Evolutionary conservation across 2,888 invertebrate genomes (phyloP), one percentile per base, ranked within the genome.

Genomic region (Spisula solida): DNA sequence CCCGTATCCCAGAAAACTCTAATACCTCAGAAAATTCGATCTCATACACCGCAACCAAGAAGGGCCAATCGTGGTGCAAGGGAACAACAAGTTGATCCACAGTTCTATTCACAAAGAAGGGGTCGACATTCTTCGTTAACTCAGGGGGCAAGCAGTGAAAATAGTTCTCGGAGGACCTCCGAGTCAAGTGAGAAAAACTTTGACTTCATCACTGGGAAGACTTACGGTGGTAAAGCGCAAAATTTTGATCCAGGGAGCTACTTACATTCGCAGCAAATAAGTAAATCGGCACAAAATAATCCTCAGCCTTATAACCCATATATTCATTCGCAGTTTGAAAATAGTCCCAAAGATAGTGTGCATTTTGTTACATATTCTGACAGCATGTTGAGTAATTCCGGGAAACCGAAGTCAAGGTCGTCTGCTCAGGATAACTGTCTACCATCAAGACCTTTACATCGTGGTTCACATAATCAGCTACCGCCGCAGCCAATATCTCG

Each of bases 31-130:
- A 93, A 92, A 60, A 79, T 94, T 0, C 88, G 94, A 41, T 95
- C 95, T n/a, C 94, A 94, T 88, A 95, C 95, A 16, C 95, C 95
- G 1, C 95, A 94, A 70, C 95, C 95, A 14, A 91, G 93, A 70
- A 82, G 90, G 70, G 85, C 86, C 20, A 90, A 79, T 56, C 82
- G 85, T 86, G 82, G 66, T 82, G 29, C 51, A 14, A 55, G 87
- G 82, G 87, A 75, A 41, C 82, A 75, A 41, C 82, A 87, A 79
- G 51, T 31, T 18, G 55, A 55, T 14, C 41, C n/a, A 51, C 31
- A 85, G 20, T 29, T 70, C 31, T 81, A 86, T 55, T 47, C 81
- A 14, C 29, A 47, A 34, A 84, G 79, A 20, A 70, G 29, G 20
- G 41, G 16, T 12, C 29, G 84, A 75, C 48, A 84, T 55, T 20